Conservation (phyloP, 2,797 vertebrate species). For the Denticeps clupeoides region DNA sequence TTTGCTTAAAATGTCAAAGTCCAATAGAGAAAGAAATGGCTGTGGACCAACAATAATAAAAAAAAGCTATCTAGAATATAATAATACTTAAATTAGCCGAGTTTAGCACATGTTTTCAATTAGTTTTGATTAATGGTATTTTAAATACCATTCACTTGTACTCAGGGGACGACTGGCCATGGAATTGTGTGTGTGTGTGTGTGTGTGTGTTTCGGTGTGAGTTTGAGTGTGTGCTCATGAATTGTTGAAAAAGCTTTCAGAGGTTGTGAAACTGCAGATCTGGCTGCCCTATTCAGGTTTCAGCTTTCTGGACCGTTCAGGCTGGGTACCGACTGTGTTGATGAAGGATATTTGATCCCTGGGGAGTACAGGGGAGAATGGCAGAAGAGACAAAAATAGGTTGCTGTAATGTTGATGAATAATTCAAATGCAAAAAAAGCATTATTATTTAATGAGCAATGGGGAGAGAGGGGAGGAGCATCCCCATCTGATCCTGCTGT, state of each 20-base stretch:
- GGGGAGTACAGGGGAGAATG: slow-evolving; percentile 30
- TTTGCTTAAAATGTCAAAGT: too few relatives aligned
- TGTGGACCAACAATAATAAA: too few relatives aligned
- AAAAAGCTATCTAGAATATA: too few relatives aligned
- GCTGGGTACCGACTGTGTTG: too few relatives aligned
- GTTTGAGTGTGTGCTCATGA: not conserved
- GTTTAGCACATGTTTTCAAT: too few relatives aligned
- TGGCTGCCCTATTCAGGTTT: too few relatives aligned
- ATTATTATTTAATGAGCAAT: slow-evolving; percentile 61
- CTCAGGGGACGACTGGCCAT: not conserved
- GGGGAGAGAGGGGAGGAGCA: slow-evolving; percentile 23
- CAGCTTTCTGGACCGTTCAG: too few relatives aligned
- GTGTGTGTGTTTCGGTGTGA: not conserved
- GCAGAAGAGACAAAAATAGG: slow-evolving; percentile 53
- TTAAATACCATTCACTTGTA: too few relatives aligned
- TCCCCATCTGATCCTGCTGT: too few relatives aligned
- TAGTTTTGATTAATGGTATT: too few relatives aligned
- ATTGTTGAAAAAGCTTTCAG: not conserved
- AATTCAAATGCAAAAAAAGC: slow-evolving; percentile 48
- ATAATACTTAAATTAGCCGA: too few relatives aligned
- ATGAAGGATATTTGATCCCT: slow-evolving; percentile 31
- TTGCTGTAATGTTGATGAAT: slow-evolving; percentile 54
- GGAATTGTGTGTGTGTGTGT: not conserved
- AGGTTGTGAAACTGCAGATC: not conserved
- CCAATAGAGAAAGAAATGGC: too few relatives aligned